These are phyloP conservation scores for Caenorhabditis drosophilae DNA, from an alignment of 2,888 invertebrate species.

Conservation along the genomic window DNA sequence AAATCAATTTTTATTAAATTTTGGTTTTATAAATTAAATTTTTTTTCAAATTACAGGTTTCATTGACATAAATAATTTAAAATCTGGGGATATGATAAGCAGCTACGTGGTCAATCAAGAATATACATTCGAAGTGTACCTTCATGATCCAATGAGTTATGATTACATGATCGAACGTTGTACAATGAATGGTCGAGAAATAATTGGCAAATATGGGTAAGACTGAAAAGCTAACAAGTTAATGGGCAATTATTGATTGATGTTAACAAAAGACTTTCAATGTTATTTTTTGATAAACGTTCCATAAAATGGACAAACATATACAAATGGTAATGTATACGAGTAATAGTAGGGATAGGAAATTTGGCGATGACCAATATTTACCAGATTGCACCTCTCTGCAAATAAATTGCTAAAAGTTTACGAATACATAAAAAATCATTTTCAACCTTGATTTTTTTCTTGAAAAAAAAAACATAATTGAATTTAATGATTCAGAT, in stretches of 20 bases:
- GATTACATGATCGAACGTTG: constrained; percentile 58
- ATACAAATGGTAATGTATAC: too few relatives aligned
- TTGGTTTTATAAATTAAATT: constrained; percentile 1
- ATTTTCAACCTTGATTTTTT: too few relatives aligned
- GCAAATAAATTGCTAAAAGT: background rate
- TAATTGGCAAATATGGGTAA: constrained; percentile 56
- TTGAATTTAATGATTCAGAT: constrained; percentile 18
- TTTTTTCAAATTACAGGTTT: constrained; percentile 14
- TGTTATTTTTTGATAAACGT: too few relatives aligned
- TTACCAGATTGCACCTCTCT: background rate
- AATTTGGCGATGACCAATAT: too few relatives aligned
- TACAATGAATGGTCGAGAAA: constrained; percentile 42
- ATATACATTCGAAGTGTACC: constrained; percentile 58
- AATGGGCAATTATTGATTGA: background rate
- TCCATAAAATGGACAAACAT: too few relatives aligned
- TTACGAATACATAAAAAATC: background rate
- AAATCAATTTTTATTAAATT: background rate
- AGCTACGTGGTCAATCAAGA: constrained; percentile 30
- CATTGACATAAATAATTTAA: constrained; percentile 15
- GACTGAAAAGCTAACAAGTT: constrained; percentile 5
- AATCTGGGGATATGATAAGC: constrained; percentile 1
- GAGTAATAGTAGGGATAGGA: too few relatives aligned
- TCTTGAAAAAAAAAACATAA: background rate
- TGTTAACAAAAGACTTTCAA: too few relatives aligned
- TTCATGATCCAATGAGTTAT: constrained; percentile 44